phyloP scores from a whole-genome alignment of 2,113 vertebrate genomes.

The Forbesichthys agassizii region DNA sequence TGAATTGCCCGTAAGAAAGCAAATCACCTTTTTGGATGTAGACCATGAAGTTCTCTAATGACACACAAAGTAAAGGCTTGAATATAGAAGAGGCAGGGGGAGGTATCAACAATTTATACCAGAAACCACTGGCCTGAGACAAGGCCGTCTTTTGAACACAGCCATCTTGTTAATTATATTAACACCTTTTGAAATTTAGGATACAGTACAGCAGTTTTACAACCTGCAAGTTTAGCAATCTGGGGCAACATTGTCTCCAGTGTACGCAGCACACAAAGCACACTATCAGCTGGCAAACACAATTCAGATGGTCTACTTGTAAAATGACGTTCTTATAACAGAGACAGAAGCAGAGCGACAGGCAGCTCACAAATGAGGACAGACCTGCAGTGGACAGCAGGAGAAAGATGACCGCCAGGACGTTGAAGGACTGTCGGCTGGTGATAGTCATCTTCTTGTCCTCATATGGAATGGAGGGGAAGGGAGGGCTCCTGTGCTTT shows the following conservation, averaged over 20 bases:
- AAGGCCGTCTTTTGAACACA: slow-evolving; percentile 22
- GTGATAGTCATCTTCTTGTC: slow-evolving; percentile 94
- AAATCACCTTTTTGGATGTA: slow-evolving; percentile 6
- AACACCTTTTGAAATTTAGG: slow-evolving; percentile 52
- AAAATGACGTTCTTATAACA: too few relatives aligned
- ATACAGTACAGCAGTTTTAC: slow-evolving; percentile 45
- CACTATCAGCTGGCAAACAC: slow-evolving; percentile 3
- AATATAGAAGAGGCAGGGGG: slow-evolving; percentile 8
- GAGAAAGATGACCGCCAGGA: slow-evolving; percentile 85
- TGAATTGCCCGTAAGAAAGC: slow-evolving; percentile 20
- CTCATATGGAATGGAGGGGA: slow-evolving; percentile 76
- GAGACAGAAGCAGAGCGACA: not conserved
- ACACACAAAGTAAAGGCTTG: slow-evolving; percentile 30
- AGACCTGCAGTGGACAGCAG: slow-evolving; percentile 91
- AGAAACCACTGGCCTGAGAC: slow-evolving; percentile 44
- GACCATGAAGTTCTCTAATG: slow-evolving; percentile 33
- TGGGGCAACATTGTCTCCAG: not conserved
- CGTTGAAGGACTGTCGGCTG: slow-evolving; percentile 87
- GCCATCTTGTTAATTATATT: slow-evolving; percentile 54
- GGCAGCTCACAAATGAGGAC: slow-evolving; percentile 18
- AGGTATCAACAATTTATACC: slow-evolving; percentile 28
- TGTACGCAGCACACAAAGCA: not conserved
- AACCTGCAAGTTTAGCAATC: slow-evolving; percentile 20
- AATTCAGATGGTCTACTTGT: too few relatives aligned
- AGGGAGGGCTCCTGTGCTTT: slow-evolving; percentile 43